phyloP scores from a whole-genome alignment of 2,888 invertebrate species.

The Rhorus exstirpatorius region DNA sequence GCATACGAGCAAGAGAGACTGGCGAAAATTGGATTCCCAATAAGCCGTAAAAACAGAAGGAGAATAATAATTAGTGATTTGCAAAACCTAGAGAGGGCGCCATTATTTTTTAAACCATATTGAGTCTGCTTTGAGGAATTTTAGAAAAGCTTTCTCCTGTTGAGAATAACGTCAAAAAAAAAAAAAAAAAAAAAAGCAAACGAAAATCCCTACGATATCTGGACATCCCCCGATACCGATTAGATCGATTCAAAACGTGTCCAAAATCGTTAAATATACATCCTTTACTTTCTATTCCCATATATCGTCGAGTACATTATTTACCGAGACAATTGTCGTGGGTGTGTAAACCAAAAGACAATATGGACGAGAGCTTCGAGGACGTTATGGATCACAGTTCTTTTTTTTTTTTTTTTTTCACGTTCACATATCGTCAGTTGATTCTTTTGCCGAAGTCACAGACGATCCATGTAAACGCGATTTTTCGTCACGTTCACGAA shows the following conservation, averaged over 20 bases:
- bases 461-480: neutral
- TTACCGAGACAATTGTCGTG: neutral
- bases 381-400: conserved; percentile 26
- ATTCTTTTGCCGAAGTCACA: neutral
- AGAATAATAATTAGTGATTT: conserved; percentile 10
- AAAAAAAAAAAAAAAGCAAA: neutral
- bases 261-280: neutral
- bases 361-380: conserved; percentile 23
- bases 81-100: neutral
- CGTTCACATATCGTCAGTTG: conserved; percentile 28
- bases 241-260: neutral
- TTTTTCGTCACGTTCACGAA: neutral
- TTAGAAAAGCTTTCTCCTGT: neutral
- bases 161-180: neutral
- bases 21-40: conserved; percentile 36
- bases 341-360: neutral
- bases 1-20: conserved; percentile 20
- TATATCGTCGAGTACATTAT: neutral
- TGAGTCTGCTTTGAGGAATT: neutral
- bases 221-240: neutral
- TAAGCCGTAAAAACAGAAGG: conserved; percentile 25
- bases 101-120: neutral
- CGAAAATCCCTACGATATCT: no score
- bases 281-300: neutral
- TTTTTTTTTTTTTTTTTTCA: conserved; percentile 18